Conservation (phyloP, 92 coral and sea anemone species). For the Paragorgia papillata region DNA sequence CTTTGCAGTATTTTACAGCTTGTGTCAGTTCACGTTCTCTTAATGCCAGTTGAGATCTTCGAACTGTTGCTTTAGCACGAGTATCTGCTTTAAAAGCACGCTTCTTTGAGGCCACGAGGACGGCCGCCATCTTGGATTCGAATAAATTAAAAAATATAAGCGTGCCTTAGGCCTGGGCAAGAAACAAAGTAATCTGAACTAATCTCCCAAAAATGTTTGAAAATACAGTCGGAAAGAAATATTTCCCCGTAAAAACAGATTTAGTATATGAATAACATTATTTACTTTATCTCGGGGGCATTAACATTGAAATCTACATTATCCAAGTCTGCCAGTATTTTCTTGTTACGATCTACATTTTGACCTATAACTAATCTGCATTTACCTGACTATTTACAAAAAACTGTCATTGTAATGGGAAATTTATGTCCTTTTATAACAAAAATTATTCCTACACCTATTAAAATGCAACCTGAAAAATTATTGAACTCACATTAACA, state of each 20-base stretch:
- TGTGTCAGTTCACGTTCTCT: no score
- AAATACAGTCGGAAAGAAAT: no score
- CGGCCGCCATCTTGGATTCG: no score
- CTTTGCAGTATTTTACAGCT: no score
- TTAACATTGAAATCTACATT: background rate
- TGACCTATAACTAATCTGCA: slow-evolving; percentile 17
- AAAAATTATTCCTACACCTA: background rate
- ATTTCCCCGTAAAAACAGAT: background rate
- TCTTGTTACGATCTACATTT: slow-evolving; percentile 15
- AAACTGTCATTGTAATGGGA: background rate
- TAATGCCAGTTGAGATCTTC: no score
- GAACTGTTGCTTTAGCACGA: no score
- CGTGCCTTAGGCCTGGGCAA: no score
- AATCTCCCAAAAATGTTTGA: no score
- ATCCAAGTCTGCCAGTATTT: background rate
- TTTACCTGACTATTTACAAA: background rate
- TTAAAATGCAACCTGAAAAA: background rate
- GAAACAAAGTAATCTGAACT: no score
- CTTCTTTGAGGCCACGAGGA: no score
- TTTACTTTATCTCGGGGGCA: background rate
- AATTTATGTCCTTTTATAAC: background rate
- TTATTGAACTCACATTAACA: background rate
- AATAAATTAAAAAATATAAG: no score
- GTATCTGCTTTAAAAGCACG: no score
- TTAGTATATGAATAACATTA: background rate